phyloP scores from a whole-genome alignment of 1,140 invertebrate species.

The Pseudoatta argentina region DNA sequence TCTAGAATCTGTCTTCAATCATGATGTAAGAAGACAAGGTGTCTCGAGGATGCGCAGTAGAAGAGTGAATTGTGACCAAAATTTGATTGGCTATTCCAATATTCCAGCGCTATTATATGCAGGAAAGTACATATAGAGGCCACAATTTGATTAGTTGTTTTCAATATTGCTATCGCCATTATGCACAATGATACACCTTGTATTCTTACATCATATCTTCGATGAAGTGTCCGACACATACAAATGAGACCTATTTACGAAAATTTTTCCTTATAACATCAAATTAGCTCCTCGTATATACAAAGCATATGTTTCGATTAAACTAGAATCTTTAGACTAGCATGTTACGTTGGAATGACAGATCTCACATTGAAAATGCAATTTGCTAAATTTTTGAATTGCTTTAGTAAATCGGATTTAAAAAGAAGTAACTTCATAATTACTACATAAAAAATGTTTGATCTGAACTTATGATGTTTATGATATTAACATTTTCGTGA shows the following conservation, averaged over 20 bases:
- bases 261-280: background rate
- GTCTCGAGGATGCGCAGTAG: too few species aligned
- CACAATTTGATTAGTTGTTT: too few species aligned
- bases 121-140: too few species aligned
- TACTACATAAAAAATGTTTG: background rate
- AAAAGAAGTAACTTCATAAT: background rate
- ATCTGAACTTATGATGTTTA: background rate
- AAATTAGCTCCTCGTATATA: conserved; percentile 26
- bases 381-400: background rate
- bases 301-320: conserved; percentile 11
- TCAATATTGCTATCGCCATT: too few species aligned
- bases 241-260: conserved; percentile 13
- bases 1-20: conserved; percentile 13
- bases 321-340: conserved; percentile 1
- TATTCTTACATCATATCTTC: background rate
- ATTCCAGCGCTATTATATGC: too few species aligned
- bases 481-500: background rate
- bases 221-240: background rate
- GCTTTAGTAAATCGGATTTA: background rate
- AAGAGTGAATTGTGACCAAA: too few species aligned
- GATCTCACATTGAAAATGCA: background rate
- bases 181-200: too few species aligned
- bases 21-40: too few species aligned
- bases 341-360: background rate
- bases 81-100: too few species aligned